Percentiles rank a stretch among this genome's conserved stretches.
phyloP scores from a whole-genome alignment of 2,113 vertebrate genomes.

The Orycteropus afer region DNA sequence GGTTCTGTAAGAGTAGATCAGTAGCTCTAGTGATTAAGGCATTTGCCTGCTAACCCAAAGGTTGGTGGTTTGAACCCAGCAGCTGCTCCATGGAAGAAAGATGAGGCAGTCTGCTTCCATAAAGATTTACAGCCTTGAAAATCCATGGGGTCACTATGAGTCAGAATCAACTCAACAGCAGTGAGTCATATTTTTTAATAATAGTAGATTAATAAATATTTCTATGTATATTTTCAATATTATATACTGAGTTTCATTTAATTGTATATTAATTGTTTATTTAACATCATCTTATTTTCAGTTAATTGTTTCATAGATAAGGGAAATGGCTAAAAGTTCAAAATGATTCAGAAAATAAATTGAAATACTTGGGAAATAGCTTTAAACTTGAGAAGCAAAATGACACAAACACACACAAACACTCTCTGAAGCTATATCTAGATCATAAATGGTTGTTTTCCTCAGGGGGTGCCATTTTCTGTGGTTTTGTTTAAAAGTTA shows the following conservation, averaged over 20 bases:
- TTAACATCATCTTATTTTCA: conserved; percentile 13
- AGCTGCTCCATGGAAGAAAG: too few relatives aligned
- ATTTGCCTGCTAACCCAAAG: too few relatives aligned
- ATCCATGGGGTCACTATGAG: too few relatives aligned
- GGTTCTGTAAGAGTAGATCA: neutral
- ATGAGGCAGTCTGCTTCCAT: too few relatives aligned
- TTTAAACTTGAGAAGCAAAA: conserved; percentile 6
- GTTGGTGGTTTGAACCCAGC: too few relatives aligned
- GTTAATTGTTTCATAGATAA: neutral
- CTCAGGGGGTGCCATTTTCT: neutral
- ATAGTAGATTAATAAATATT: neutral
- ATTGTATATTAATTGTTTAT: neutral
- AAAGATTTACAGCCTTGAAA: too few relatives aligned
- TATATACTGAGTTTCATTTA: neutral
- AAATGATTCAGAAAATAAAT: neutral
- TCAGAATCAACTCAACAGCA: too few relatives aligned
- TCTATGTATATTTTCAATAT: neutral
- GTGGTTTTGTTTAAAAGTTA: neutral
- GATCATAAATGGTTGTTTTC: fast-evolving
- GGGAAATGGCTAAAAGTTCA: neutral
- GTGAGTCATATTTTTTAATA: too few relatives aligned
- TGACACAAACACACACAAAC: neutral
- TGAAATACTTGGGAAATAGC: neutral
- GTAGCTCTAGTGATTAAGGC: too few relatives aligned
- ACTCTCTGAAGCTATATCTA: neutral